Evolutionary conservation across 1,140 invertebrate genomes (phyloP).

Genomic region (Drosophila virilis): DNA sequence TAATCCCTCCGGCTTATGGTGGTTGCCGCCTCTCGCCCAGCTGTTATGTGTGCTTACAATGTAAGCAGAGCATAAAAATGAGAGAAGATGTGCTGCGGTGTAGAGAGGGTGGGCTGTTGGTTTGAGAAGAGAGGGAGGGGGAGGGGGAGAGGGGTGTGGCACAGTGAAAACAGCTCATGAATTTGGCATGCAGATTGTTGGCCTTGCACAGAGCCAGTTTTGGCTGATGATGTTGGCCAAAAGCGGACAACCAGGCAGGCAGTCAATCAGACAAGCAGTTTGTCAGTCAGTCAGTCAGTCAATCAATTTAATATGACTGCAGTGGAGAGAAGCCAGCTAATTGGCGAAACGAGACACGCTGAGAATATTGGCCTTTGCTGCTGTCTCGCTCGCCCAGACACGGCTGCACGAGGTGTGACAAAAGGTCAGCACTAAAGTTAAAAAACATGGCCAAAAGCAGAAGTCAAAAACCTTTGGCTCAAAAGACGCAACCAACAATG

Average conservation of each 20-base stretch:
- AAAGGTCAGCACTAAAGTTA: slow-evolving; percentile 33
- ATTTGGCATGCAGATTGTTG: slow-evolving; percentile 62
- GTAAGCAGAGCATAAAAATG: slow-evolving; percentile 38
- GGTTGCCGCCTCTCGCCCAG: not conserved
- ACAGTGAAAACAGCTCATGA: slow-evolving; percentile 39
- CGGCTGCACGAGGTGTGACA: not conserved
- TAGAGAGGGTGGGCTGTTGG: not conserved
- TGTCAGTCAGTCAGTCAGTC: slow-evolving; percentile 16
- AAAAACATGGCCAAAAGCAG: slow-evolving; percentile 49
- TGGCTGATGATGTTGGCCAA: slow-evolving; percentile 18
- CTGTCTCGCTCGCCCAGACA: not conserved
- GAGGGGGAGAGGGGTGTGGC: not conserved
- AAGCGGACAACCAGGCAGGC: slow-evolving; percentile 33
- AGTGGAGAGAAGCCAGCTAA: slow-evolving; percentile 13
- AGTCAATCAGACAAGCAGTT: slow-evolving; percentile 25
- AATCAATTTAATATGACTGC: slow-evolving; percentile 25
- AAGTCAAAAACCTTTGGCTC: slow-evolving; percentile 37
- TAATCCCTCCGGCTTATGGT: slow-evolving; percentile 7
- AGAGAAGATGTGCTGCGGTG: slow-evolving; percentile 11
- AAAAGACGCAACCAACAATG: slow-evolving; percentile 61
- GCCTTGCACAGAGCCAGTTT: slow-evolving; percentile 57
- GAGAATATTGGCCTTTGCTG: not conserved
- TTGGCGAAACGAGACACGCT: not conserved
- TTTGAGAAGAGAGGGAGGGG: too few species aligned
- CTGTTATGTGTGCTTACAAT: slow-evolving; percentile 30